Conservation (phyloP, 2,113 vertebrate genomes). For the Gobius niger region DNA sequence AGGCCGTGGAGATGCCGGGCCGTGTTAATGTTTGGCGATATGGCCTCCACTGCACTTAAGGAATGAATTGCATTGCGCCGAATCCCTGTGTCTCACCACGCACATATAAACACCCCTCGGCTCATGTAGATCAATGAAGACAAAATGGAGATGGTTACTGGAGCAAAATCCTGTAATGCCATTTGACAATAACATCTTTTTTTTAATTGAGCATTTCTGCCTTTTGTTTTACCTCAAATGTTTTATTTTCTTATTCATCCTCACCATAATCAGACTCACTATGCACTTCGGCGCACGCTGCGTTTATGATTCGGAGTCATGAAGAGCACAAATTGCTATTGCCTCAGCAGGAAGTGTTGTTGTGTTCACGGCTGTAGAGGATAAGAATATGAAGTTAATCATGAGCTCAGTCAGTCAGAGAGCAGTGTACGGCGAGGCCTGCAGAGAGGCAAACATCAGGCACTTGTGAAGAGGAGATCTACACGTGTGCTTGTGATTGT, state of each 20-base stretch:
- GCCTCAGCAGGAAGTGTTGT: slow-evolving; percentile 62
- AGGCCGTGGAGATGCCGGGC: slow-evolving; percentile 71
- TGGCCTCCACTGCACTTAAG: slow-evolving; percentile 76
- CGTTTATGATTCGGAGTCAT: slow-evolving; percentile 75
- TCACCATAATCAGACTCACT: slow-evolving; percentile 50
- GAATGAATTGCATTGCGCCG: slow-evolving; percentile 78
- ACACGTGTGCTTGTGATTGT: neutral
- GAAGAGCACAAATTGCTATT: slow-evolving; percentile 70
- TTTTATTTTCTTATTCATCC: slow-evolving; percentile 60
- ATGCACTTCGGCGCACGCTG: slow-evolving; percentile 65
- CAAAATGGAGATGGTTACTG: slow-evolving; percentile 69
- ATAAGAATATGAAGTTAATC: slow-evolving; percentile 61
- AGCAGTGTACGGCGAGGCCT: slow-evolving; percentile 26
- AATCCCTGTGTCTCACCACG: slow-evolving; percentile 67
- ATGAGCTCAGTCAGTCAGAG: slow-evolving; percentile 58
- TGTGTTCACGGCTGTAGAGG: slow-evolving; percentile 56
- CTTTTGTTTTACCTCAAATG: slow-evolving; percentile 44
- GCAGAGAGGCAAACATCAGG: slow-evolving; percentile 16
- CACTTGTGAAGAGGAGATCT: neutral
- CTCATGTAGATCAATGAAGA: slow-evolving; percentile 73
- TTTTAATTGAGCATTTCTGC: slow-evolving; percentile 71
- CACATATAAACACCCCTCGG: slow-evolving; percentile 67
- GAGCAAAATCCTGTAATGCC: slow-evolving; percentile 58
- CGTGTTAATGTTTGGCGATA: slow-evolving; percentile 77
- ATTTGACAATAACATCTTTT: slow-evolving; percentile 72